Percentiles rank a stretch among this genome's conserved stretches.
Evolutionary conservation across 2,797 vertebrate genomes (phyloP).

Genomic region (Carcharodon carcharias): DNA sequence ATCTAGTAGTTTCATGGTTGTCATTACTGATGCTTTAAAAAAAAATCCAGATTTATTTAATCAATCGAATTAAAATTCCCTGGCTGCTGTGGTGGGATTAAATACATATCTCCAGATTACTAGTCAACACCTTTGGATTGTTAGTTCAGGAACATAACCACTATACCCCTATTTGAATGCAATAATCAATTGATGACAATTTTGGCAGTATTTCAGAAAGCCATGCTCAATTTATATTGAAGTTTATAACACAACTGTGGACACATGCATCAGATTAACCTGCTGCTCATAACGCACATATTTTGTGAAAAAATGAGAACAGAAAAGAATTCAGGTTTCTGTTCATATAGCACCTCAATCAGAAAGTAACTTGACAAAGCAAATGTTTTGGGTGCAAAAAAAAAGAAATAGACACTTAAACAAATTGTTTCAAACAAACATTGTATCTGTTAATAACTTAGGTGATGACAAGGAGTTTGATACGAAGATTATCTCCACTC

Average conservation of each 20-base stretch:
- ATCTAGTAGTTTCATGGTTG: too few species aligned
- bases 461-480: background rate
- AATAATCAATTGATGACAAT: background rate
- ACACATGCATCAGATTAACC: background rate
- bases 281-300: too few species aligned
- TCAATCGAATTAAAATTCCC: too few species aligned
- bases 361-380: background rate
- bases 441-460: background rate
- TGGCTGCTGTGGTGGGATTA: too few species aligned
- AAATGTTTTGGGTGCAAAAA: background rate
- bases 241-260: background rate
- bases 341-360: background rate
- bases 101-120: too few species aligned
- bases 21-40: too few species aligned
- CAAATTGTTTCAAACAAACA: background rate
- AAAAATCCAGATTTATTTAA: too few species aligned
- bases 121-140: too few species aligned
- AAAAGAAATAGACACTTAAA: background rate
- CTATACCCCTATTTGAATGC: background rate
- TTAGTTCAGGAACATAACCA: too few species aligned
- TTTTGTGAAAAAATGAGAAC: background rate
- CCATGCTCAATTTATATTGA: background rate
- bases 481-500: background rate
- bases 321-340: background rate
- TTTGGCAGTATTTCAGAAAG: background rate